Evolutionary conservation across 2,113 vertebrate genomes (phyloP), one percentile per base, ranked within the genome.

Genomic region (Caloenas nicobarica): DNA sequence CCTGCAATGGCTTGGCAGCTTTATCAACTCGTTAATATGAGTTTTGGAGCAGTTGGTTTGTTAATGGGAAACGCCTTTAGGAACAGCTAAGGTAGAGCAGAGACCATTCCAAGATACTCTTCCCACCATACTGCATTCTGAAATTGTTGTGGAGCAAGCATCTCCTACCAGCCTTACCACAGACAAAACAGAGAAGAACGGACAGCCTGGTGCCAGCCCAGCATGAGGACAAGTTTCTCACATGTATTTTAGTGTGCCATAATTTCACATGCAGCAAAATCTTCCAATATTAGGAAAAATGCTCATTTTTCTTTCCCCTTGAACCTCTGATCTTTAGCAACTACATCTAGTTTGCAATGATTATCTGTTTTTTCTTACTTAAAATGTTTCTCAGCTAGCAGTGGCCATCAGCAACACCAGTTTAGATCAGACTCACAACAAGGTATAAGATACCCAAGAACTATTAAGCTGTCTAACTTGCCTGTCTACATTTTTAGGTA

Each of bases 221-320:
- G 12, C 29, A 23, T 68, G 9, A 31, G 5, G 7, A 34, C 18
- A 69, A 82, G 51, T 25, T 42, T 29, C 79, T 77, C 60, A 3
- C 9, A 9, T 1, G 0, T 18, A 31, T 31, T 61, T 66, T 8
- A 33, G 7, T 2, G 8, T 17, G 26, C 28, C 5, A 0, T 15
- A 23, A 54, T 71, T 54, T 26, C 61, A 68, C 2, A 2, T 5
- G 9, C 61, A 60, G 51, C 25, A 71, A 70, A 64, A 42, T 56
- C 23, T 84, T 56, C 33, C 56, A 70, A 10, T 7, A 54, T 16
- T 31, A 54, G 22, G 16, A 15, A 12, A 34, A 88, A 26, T 54
- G 7, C 17, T n/a, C 9, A 33, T 68, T 64, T 88, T 29, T 16
- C 29, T 51, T 50, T 48, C 16, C 21, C 40, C 14, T 78, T 46